phyloP scores from a whole-genome alignment of 2,888 invertebrate genomes.

The Entomobrya multifasciata region DNA sequence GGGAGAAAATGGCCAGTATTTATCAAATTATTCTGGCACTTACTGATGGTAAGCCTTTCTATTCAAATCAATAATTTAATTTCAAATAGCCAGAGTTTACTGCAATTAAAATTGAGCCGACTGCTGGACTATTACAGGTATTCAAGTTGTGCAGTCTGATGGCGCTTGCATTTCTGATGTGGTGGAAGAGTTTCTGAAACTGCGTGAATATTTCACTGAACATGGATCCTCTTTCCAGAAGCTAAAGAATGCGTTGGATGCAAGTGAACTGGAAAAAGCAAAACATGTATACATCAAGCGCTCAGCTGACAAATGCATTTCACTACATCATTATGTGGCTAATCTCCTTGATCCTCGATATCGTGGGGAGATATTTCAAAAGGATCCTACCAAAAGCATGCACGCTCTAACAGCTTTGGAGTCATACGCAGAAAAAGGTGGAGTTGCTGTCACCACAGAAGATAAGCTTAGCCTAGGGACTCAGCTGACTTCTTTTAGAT shows the following conservation, averaged over 20 bases:
- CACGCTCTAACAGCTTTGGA: neutral
- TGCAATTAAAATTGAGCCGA: neutral
- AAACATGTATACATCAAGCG: neutral
- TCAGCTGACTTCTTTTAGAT: neutral
- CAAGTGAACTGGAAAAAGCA: neutral
- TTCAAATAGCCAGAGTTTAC: neutral
- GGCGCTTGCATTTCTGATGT: neutral
- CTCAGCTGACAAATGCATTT: neutral
- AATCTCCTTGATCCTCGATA: conserved; percentile 25
- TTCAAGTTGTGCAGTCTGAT: neutral
- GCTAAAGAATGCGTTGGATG: neutral
- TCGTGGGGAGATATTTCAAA: neutral
- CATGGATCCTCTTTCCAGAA: neutral
- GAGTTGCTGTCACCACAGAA: no score
- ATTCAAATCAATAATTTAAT: no score
- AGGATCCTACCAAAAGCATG: no score
- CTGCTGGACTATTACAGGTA: neutral
- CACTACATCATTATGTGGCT: conserved; percentile 3
- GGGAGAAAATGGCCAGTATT: neutral
- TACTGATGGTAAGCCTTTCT: conserved; percentile 40
- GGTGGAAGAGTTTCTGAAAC: neutral
- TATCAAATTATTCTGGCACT: neutral
- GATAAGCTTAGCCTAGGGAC: neutral
- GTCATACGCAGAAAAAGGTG: no score
- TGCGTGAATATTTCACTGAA: neutral